Evolutionary conservation across 64 coral and sea anemone species (phyloP).

Genomic region (Trachythela sp.): DNA sequence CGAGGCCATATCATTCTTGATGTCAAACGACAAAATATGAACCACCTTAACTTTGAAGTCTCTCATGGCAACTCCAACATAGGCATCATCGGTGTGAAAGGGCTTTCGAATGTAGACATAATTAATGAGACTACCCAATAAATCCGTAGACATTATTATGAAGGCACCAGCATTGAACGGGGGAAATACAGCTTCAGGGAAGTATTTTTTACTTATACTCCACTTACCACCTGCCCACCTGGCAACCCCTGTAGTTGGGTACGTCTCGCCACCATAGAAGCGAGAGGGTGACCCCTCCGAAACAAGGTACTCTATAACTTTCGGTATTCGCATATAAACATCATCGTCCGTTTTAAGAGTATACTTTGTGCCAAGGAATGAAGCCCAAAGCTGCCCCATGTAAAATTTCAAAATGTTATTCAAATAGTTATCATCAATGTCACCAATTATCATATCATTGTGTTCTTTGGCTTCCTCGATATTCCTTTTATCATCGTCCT

Average conservation of each 20-base stretch:
- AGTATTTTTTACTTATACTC: not conserved
- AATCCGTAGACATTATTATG: not conserved
- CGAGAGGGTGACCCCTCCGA: not conserved
- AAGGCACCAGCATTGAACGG: conserved; percentile 16
- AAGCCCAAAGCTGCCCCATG: conserved; percentile 29
- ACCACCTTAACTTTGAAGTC: too few relatives aligned
- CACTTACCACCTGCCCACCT: not conserved
- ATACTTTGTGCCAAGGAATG: not conserved
- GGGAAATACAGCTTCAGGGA: not conserved
- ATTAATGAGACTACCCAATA: not conserved
- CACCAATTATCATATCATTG: conserved; percentile 46
- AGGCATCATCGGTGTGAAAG: not conserved
- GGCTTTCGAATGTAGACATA: not conserved
- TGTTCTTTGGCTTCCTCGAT: conserved; percentile 15
- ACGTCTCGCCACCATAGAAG: not conserved
- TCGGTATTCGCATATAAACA: not conserved
- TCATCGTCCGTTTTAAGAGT: conserved; percentile 11
- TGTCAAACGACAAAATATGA: not conserved
- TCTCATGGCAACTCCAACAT: too few relatives aligned
- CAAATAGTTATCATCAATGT: not conserved
- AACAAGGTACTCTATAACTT: not conserved
- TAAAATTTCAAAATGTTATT: not conserved
- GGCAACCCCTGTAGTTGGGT: not conserved
- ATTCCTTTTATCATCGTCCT: not conserved
- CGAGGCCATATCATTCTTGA: not conserved